phyloP scores from a whole-genome alignment of 2,888 invertebrate genomes.

The Diadegma fenestrale region DNA sequence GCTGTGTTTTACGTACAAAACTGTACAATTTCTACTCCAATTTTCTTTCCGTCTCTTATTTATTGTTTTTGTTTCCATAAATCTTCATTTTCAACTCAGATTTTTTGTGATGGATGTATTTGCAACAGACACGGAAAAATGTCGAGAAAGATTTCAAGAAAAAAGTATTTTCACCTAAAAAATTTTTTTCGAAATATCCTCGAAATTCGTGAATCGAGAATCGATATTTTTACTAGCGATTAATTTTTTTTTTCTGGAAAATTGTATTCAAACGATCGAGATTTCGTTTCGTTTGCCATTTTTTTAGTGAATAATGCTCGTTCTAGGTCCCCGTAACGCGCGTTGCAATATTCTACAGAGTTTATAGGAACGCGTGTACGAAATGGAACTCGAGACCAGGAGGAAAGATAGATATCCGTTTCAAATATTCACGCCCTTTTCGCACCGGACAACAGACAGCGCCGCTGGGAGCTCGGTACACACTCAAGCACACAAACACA shows the following conservation, averaged over 20 bases:
- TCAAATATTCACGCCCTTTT: slow-evolving; percentile 85
- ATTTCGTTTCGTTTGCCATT: slow-evolving; percentile 7
- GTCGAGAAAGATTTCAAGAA: neutral
- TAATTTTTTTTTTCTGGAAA: neutral
- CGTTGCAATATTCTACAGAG: slow-evolving; percentile 38
- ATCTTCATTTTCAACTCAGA: neutral
- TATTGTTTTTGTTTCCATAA: slow-evolving; percentile 17
- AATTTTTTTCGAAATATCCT: neutral
- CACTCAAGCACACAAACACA: slow-evolving; percentile 38
- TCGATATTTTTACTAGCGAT: neutral
- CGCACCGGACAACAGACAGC: slow-evolving; percentile 75
- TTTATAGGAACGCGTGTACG: slow-evolving; percentile 11
- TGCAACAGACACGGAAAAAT: neutral
- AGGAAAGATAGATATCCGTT: slow-evolving; percentile 84
- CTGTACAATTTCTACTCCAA: neutral
- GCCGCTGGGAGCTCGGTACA: slow-evolving; percentile 63
- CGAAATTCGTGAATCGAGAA: neutral
- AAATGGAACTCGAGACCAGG: slow-evolving; percentile 43
- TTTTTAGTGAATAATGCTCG: neutral
- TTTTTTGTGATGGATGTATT: neutral
- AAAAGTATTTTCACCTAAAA: neutral
- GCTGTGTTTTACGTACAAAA: neutral
- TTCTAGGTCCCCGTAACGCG: neutral
- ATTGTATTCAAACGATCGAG: neutral
- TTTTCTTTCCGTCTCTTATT: slow-evolving; percentile 1